Base-by-base conservation (phyloP, 2,888 invertebrate species). In the Ennomos fuscantarius region DNA sequence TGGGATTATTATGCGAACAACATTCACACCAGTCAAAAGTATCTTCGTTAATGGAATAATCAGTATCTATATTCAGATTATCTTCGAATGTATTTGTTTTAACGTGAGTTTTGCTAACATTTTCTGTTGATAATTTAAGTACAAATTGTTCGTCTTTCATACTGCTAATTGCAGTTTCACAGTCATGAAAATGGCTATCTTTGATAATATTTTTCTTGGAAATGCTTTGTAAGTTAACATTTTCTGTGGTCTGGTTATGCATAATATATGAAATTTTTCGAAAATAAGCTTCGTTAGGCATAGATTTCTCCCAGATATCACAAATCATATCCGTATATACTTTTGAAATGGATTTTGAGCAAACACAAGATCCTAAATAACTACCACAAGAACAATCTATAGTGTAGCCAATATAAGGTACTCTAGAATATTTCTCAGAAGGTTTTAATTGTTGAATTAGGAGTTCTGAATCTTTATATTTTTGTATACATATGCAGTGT, bases 331-430 rank as follows among this genome's bases (percentile, higher is more conserved):
- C 67, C 42, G 67, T 69, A 57, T 78, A 74, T 24, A 65, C 61
- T 40, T 72, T 65, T 32, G 76, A 51, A 9, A 69, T 48, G n/a
- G 86, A 79, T 64, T 86, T 89, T 36, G 74, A 69, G 60, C 89
- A 87, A 43, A 73, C 54, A 62, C 86, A 86, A 2, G 70, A 47
- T 24, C 79, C 82, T 43, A 86, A 61, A 40, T 68, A 65, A 49
- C 54, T 56, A 42, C 83, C 74, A 63, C 87, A 87, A 48, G 77
- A 69, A 70, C 86, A 86, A 58, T 84, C 77, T 34, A 87, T 62
- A 6, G 87, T 90, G 52, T 70, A 83, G 8, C 85, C 86, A 53
- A 84, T 70, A 56, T 84, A 84, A 35, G 84, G 80, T 8, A 54
- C 47, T 8, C 51, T 24, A 36, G 33, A 1, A 42, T 40, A 51